Conservation (phyloP, 1,140 invertebrate genomes). For the Rhopalosiphum maidis region DNA sequence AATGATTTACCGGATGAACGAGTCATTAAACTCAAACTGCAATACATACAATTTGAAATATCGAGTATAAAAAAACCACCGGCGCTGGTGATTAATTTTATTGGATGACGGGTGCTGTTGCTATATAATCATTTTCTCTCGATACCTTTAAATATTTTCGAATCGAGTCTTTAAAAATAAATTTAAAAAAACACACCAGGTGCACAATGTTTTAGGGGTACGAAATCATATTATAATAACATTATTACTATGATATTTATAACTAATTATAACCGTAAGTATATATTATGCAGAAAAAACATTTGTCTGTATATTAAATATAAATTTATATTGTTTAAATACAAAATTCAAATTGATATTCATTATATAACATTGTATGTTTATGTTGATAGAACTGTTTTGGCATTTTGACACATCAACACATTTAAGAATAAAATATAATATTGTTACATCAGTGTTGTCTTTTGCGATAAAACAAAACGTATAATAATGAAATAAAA, state of each 20-base stretch:
- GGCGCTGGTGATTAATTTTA: neutral
- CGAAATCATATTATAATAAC: neutral
- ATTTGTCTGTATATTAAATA: neutral
- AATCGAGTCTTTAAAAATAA: neutral
- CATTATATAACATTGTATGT: neutral
- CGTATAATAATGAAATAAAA: neutral
- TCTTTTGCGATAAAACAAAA: neutral
- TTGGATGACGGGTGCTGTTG: neutral
- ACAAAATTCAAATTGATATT: neutral
- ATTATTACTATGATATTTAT: neutral
- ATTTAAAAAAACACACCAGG: neutral
- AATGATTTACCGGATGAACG: constrained; percentile 14
- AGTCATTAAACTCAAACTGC: neutral
- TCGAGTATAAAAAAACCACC: neutral
- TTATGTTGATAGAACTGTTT: neutral
- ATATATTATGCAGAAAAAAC: neutral
- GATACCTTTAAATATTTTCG: neutral
- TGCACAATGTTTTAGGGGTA: neutral
- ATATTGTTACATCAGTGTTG: neutral
- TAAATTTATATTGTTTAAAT: neutral
- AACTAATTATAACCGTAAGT: no score
- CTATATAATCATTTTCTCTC: neutral
- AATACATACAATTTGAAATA: neutral
- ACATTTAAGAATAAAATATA: neutral
- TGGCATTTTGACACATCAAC: neutral